Percentiles rank a stretch among this genome's conserved stretches.
phyloP scores from a whole-genome alignment of 2,888 invertebrate species.

The Tubiluchus corallicola region DNA sequence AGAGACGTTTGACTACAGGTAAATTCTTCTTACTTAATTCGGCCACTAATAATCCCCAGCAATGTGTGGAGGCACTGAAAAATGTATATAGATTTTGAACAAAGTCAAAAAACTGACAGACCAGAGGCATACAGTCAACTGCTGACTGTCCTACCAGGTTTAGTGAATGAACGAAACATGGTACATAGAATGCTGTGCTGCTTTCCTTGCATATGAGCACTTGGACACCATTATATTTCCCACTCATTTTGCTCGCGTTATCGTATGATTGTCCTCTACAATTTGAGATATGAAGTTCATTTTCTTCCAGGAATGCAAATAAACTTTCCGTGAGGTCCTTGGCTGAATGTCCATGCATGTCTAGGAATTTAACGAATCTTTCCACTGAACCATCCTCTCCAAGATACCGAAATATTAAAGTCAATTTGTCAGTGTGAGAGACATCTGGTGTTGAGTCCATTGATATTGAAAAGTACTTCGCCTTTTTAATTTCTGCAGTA shows the following conservation, averaged over 20 bases:
- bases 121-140: background rate
- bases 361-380: conserved; percentile 21
- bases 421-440: conserved; percentile 20
- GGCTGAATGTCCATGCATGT: too few species aligned
- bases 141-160: background rate
- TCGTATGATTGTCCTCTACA: background rate
- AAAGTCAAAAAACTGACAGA: conserved; percentile 1
- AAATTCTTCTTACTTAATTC: background rate
- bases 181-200: background rate
- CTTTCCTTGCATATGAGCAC: background rate
- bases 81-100: background rate
- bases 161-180: background rate
- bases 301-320: too few species aligned
- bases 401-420: conserved; percentile 21
- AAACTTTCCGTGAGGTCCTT: too few species aligned
- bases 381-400: conserved; percentile 15
- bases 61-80: background rate
- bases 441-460: conserved; percentile 20
- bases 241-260: background rate
- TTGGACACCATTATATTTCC: background rate
- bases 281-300: too few species aligned
- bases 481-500: conserved; percentile 18
- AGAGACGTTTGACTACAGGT: background rate
- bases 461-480: conserved; percentile 15
- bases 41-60: background rate